phyloP scores from a whole-genome alignment of 2,797 vertebrate genomes.

The Sebastes hubbsi region DNA sequence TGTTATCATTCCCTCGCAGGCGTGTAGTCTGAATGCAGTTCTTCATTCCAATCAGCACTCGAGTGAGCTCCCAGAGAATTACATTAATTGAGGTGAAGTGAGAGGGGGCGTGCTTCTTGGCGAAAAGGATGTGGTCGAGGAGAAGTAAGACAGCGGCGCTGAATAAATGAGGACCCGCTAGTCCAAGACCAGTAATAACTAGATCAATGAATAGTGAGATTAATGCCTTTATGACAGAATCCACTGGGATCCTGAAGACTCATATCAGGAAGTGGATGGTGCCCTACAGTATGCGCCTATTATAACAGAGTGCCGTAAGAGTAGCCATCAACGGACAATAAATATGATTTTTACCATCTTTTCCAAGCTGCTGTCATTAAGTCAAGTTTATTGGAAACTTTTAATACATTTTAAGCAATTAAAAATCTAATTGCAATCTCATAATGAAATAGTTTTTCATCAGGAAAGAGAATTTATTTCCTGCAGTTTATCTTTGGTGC shows the following conservation, averaged over 20 bases:
- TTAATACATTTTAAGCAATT: not conserved
- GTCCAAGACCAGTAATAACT: constrained; percentile 60
- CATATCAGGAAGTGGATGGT: constrained; percentile 7
- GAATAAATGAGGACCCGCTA: constrained; percentile 55
- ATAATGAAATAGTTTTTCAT: not conserved
- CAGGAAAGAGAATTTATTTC: not conserved
- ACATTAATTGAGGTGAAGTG: constrained; percentile 70
- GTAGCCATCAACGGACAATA: not conserved
- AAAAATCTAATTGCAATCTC: not conserved
- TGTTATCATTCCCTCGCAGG: constrained; percentile 74
- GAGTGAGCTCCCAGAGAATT: constrained; percentile 58
- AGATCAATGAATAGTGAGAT: constrained; percentile 55
- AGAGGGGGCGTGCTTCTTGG: constrained; percentile 42
- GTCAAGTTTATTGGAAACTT: not conserved
- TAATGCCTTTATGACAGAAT: constrained; percentile 42
- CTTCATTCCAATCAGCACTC: constrained; percentile 65
- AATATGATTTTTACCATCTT: not conserved
- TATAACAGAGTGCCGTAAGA: not conserved
- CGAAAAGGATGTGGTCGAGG: constrained; percentile 42
- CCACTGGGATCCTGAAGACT: constrained; percentile 35
- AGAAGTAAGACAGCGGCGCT: constrained; percentile 41
- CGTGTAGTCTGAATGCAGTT: constrained; percentile 59
- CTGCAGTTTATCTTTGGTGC: not conserved
- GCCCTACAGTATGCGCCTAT: not conserved
- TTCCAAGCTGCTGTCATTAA: not conserved